Evolutionary conservation across 2,888 invertebrate genomes (phyloP).

Genomic region (Lochmaea capreae): DNA sequence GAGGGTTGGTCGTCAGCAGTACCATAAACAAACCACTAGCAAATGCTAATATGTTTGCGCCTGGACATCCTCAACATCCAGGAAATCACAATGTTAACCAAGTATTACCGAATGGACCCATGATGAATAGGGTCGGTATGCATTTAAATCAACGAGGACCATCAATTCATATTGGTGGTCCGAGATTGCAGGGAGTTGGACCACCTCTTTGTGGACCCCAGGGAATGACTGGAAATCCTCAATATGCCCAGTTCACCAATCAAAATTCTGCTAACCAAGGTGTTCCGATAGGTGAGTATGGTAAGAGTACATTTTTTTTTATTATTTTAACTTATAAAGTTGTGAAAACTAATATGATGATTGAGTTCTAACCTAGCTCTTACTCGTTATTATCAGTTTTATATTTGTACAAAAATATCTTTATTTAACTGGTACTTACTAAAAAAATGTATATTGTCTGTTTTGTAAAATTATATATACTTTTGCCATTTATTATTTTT

Average conservation of each 20-base stretch:
- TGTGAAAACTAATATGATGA: no score
- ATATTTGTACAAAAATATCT: no score
- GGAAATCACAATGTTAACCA: constrained; percentile 65
- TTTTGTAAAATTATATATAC: not conserved
- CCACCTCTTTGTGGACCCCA: constrained; percentile 68
- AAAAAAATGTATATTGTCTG: not conserved
- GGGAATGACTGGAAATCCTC: constrained; percentile 67
- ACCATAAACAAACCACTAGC: constrained; percentile 79
- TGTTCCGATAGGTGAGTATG: constrained; percentile 61
- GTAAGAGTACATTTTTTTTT: constrained; percentile 23
- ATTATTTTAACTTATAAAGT: no score
- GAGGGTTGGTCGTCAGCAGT: constrained; percentile 79
- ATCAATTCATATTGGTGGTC: constrained; percentile 71
- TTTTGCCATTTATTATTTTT: not conserved
- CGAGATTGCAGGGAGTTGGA: constrained; percentile 71
- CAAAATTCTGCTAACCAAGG: constrained; percentile 69
- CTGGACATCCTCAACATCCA: constrained; percentile 63
- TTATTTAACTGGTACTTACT: no score
- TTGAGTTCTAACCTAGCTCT: no score
- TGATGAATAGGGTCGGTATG: constrained; percentile 69
- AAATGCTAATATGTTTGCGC: constrained; percentile 72
- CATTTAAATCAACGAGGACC: constrained; percentile 66
- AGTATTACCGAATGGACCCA: constrained; percentile 83
- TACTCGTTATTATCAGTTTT: no score
- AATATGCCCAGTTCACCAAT: constrained; percentile 66